phyloP scores from a whole-genome alignment of 23 tunicate genomes.

The Oikopleura vanhoeffeni region DNA sequence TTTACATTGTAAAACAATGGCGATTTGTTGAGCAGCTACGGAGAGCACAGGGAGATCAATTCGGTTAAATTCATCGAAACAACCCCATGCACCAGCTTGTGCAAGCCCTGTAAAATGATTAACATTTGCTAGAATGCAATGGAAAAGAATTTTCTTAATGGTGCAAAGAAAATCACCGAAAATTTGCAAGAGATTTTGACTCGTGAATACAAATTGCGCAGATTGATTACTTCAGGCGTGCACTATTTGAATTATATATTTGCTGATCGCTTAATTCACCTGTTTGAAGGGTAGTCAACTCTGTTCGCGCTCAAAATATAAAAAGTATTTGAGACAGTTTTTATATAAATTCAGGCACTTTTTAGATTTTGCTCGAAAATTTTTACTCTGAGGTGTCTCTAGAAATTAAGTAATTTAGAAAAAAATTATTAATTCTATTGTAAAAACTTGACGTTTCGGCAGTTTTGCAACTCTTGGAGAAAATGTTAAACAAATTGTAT shows the following conservation, averaged over 20 bases:
- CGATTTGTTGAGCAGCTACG: slow-evolving; percentile 96
- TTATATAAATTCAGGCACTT: too few species aligned
- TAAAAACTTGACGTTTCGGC: too few species aligned
- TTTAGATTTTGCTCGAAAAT: too few species aligned
- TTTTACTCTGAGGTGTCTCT: too few species aligned
- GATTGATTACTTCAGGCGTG: background rate
- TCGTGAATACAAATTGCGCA: background rate
- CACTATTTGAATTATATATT: slow-evolving; percentile 2
- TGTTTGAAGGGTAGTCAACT: too few species aligned
- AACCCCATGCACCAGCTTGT: slow-evolving; percentile 99
- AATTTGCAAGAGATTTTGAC: background rate
- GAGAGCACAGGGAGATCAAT: slow-evolving; percentile 97
- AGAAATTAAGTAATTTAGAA: too few species aligned
- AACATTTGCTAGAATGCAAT: background rate
- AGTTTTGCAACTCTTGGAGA: too few species aligned
- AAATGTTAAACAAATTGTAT: too few species aligned
- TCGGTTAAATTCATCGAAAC: slow-evolving; percentile 96
- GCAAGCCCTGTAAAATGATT: slow-evolving; percentile 45
- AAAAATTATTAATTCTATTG: too few species aligned
- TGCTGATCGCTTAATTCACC: too few species aligned
- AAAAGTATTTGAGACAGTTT: too few species aligned
- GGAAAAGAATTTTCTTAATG: background rate
- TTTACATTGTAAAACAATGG: slow-evolving; percentile 90
- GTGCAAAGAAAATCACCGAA: background rate
- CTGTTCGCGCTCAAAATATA: too few species aligned